Base-by-base conservation (phyloP, 1,140 invertebrate genomes). In the Thaumatotibia leucotreta region DNA sequence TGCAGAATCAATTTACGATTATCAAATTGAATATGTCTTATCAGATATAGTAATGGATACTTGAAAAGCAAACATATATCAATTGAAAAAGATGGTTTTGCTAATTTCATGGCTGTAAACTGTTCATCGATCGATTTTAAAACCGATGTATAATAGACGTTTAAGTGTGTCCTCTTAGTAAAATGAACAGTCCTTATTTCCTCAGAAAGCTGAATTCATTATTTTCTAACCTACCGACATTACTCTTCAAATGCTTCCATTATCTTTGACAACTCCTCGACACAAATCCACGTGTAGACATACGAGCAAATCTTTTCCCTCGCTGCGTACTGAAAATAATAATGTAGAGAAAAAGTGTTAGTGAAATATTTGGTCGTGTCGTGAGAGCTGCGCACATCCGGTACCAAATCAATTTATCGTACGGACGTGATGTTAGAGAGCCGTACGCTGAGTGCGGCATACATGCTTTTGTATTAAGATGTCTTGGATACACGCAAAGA, bases 351-450 rank as follows among this genome's bases (percentile, higher is more conserved):
- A 70, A 62, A 61, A 52, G 33, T 58, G 49, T 39, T 62, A 70
- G 77, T 73, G 72, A 65, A 77, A 81, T 79, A 76, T 79, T 73
- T 75, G 78, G 77, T 75, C 70, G 66, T 74, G 69, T 78, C 65
- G 52, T 58, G 52, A 73, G 68, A 64, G 50, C 69, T 64, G 77
- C 71, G 76, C 76, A 75, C 81, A 86, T 81, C 80, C 84, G 83
- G 65, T 79, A 74, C 73, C 68, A 83, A 70, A 83, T 85, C 83
- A 86, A 86, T 86, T 86, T 86, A 86, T 86, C 69, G 76, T 72
- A 58, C 49, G 72, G 67, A 82, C 81, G 81, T 82, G 81, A 80
- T 75, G 72, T 76, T 77, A 65, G 66, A 63, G 29, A 63, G 66
- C 69, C 68, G 64, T 31, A 17, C 35, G 52, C 52, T n/a, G 52